These are phyloP conservation scores for Aix galericulata DNA, from an alignment of 2,113 vertebrate species.

Conservation along the genomic window DNA sequence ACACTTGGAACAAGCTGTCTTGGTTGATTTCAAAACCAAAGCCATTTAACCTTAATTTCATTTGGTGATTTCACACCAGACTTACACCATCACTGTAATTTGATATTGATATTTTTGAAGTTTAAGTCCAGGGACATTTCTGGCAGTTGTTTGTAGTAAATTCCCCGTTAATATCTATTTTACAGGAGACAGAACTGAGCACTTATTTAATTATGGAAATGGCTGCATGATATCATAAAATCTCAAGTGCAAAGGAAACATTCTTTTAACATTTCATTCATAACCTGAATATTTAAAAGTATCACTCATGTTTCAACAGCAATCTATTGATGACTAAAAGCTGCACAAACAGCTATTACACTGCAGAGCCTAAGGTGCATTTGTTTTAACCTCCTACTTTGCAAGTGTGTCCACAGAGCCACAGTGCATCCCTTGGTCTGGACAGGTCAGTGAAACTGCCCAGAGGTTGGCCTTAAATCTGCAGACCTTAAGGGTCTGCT, in stretches of 20 bases:
- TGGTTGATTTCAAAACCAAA: background rate
- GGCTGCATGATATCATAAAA: background rate
- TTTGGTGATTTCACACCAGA: background rate
- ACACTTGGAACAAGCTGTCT: background rate
- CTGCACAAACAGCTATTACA: background rate
- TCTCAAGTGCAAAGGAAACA: background rate
- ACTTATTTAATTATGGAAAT: background rate
- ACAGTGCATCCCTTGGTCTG: background rate
- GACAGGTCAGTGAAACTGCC: background rate
- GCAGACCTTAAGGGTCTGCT: background rate
- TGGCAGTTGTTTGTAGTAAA: background rate
- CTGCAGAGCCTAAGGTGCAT: background rate
- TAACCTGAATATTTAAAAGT: slow-evolving; percentile 21
- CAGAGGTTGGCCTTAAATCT: background rate
- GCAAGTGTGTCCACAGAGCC: background rate
- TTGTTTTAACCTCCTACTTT: background rate
- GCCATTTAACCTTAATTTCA: background rate
- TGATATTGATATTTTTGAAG: background rate
- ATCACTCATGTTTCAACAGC: slow-evolving; percentile 18
- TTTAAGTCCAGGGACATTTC: background rate
- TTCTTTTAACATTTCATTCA: background rate
- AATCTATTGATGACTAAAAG: slow-evolving; percentile 15
- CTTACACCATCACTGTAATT: background rate
- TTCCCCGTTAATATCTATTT: background rate
- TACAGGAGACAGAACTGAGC: background rate